Conservation (phyloP, 2,113 vertebrate species). For the Astur gentilis region DNA sequence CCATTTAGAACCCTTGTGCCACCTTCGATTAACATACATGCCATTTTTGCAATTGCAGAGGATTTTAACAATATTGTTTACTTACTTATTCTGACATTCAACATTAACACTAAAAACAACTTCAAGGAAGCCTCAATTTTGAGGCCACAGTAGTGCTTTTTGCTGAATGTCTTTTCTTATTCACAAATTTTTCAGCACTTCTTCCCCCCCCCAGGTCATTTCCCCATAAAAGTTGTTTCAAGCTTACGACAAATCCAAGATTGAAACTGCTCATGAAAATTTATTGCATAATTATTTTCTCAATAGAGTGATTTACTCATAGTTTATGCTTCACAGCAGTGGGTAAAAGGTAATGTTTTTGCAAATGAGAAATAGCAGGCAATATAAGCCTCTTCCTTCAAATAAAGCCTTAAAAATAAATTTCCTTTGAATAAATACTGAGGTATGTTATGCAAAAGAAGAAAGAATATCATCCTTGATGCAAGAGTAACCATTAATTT, state of each 20-base stretch:
- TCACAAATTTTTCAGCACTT: background rate
- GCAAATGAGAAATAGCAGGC: background rate
- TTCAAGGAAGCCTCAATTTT: background rate
- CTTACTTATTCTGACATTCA: background rate
- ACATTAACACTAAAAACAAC: background rate
- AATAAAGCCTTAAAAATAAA: background rate
- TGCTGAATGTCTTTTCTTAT: background rate
- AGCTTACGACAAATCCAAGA: background rate
- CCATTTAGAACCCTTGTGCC: background rate
- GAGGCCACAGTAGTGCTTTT: background rate
- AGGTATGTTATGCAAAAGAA: background rate
- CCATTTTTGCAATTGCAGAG: background rate
- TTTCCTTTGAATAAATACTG: background rate
- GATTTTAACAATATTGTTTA: background rate
- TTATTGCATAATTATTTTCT: slow-evolving; percentile 15
- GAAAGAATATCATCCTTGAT: background rate
- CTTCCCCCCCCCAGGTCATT: background rate
- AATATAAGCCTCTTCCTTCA: background rate
- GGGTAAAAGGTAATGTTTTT: slow-evolving; percentile 19
- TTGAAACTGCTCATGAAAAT: background rate
- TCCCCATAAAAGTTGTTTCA: background rate
- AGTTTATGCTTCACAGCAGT: background rate
- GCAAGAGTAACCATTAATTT: background rate
- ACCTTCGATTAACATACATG: background rate
- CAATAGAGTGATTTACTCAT: background rate